Evolutionary conservation across 64 coral and sea anemone genomes (phyloP).

Genomic region (Acropora yongei): DNA sequence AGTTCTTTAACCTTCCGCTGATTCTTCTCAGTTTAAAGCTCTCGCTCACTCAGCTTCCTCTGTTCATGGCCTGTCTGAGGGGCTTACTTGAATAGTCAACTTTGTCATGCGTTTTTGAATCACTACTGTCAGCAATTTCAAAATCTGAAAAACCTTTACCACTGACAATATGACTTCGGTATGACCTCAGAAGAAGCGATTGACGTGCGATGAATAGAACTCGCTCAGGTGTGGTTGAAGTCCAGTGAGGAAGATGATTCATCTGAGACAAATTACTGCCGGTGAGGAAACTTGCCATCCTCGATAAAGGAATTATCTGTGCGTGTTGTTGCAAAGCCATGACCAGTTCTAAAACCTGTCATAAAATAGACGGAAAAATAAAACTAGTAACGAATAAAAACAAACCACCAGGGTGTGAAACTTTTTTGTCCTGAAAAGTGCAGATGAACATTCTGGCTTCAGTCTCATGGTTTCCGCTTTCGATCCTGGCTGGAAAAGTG

Average conservation of each 20-base stretch:
- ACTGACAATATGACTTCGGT: conserved; percentile 9
- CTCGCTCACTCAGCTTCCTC: background rate
- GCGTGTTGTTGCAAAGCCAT: conserved; percentile 4
- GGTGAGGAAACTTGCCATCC: background rate
- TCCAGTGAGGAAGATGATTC: background rate
- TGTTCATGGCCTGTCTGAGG: background rate
- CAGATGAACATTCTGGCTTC: too few relatives aligned
- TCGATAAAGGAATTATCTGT: background rate
- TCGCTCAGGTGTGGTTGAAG: conserved; percentile 34
- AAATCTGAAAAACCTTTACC: conserved; percentile 22
- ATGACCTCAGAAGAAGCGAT: conserved; percentile 35
- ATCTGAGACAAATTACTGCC: background rate
- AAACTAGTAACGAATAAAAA: background rate
- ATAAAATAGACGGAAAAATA: background rate
- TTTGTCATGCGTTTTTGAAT: background rate
- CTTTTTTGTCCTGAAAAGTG: too few relatives aligned
- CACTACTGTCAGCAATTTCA: conserved; percentile 10
- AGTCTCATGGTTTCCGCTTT: too few relatives aligned
- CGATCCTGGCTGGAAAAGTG: too few relatives aligned
- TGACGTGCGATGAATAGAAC: conserved; percentile 71
- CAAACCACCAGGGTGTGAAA: too few relatives aligned
- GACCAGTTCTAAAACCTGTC: background rate
- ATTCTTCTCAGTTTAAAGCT: background rate
- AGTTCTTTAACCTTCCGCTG: background rate
- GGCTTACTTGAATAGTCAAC: background rate